Evolutionary conservation across 2,113 vertebrate genomes (phyloP), one percentile per base, ranked within the genome.

Genomic region (Hippocampus guttulatus): DNA sequence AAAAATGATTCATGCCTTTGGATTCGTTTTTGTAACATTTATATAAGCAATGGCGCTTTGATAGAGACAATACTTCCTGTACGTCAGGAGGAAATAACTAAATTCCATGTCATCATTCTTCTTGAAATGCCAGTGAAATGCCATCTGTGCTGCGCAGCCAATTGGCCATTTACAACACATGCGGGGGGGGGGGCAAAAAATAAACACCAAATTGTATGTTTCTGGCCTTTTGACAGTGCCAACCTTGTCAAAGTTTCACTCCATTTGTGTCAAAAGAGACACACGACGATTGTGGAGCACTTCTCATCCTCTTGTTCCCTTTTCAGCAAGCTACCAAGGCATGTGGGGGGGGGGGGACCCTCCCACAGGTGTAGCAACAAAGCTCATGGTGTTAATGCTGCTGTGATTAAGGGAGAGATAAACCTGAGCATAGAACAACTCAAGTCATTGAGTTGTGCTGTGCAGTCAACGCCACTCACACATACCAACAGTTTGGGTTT

Each of bases 31-130:
- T 4, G n/a, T 25, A 15, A 65, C 23, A 47, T 65, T 65, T 65
- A 45, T 47, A 11, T 9, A n/a, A 64, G 10, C n/a, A 64, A 45
- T 43, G 15, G 14, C n/a, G 12, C 2, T 16, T 45, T 23, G 6
- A 23, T 41, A 70, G 38, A 69, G 69, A 70, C 69, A 2, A 70
- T 72, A 70, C 61, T 62, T 49, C 61, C 63, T 23, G 51, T 12
- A 61, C 68, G 68, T 60, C 40, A 77, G 63, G 68, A 86, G 79
- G 80, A 88, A 87, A 88, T 86, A 72, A 89, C 57, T 70, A 75
- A 88, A 90, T 85, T 90, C 82, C 82, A 87, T 70, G 5, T 72
- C 73, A 78, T 79, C 69, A 69, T 84, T 74, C 66, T 67, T 68
- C 74, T 52, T 85, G 71, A 82, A 82, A 90, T 86, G 67, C 84